phyloP scores from a whole-genome alignment of 1,140 invertebrate genomes.

The Laupala kohalensis region DNA sequence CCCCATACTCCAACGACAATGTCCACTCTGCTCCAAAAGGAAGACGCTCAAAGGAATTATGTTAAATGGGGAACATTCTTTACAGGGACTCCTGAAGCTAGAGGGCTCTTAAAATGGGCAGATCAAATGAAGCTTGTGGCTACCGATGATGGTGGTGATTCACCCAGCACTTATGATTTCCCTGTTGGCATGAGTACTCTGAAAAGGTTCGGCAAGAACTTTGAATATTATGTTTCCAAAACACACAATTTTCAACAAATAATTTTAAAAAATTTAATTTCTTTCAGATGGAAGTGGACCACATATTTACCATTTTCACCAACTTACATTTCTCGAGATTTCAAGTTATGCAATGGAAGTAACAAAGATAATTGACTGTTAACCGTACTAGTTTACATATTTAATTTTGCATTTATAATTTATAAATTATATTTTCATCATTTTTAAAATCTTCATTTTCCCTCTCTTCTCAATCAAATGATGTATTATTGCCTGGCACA shows the following conservation, averaged over 20 bases:
- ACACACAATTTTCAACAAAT: too few relatives aligned
- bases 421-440: too few relatives aligned
- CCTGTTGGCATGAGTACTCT: conserved; percentile 52
- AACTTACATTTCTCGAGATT: not conserved
- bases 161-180: conserved; percentile 53
- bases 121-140: conserved; percentile 48
- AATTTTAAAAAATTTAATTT: not conserved
- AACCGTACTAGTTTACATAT: too few relatives aligned
- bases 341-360: not conserved
- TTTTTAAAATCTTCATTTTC: too few relatives aligned
- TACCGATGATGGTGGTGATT: conserved; percentile 24
- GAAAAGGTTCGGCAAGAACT: conserved; percentile 29
- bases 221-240: not conserved
- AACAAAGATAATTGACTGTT: not conserved
- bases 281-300: not conserved
- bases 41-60: too few relatives aligned
- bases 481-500: too few relatives aligned
- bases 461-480: too few relatives aligned
- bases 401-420: too few relatives aligned
- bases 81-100: conserved; percentile 50
- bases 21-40: not conserved
- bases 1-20: not conserved
- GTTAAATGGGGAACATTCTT: not conserved
- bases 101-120: conserved; percentile 53
- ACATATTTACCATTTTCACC: not conserved